These are phyloP conservation scores for Python bivittatus DNA, from an alignment of 2,113 vertebrate genomes.

Conservation along the genomic window DNA sequence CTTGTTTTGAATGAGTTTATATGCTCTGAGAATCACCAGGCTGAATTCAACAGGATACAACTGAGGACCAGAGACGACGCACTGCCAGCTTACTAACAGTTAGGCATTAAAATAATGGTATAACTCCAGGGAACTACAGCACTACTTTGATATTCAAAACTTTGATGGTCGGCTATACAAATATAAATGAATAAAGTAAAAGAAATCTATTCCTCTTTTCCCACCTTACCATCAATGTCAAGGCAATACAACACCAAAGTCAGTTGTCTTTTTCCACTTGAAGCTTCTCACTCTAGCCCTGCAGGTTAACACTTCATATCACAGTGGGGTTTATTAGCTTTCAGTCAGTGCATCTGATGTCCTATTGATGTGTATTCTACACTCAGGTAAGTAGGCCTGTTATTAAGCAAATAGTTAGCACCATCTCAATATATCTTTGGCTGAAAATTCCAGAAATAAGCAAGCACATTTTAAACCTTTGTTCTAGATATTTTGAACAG, in stretches of 20 bases:
- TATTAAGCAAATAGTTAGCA: background rate
- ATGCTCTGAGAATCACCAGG: background rate
- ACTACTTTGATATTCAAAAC: constrained; percentile 27
- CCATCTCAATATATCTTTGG: background rate
- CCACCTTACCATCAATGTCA: constrained; percentile 10
- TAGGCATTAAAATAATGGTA: constrained; percentile 12
- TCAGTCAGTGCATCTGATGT: background rate
- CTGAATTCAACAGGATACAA: background rate
- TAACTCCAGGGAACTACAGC: constrained; percentile 30
- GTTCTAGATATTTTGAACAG: background rate
- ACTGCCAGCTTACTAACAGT: constrained; percentile 5
- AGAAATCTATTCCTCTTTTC: background rate
- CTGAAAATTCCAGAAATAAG: background rate
- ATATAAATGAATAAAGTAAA: constrained; percentile 29
- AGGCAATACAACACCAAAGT: constrained; percentile 12
- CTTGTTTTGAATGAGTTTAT: background rate
- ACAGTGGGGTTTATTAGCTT: constrained; percentile 34
- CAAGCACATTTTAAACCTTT: background rate
- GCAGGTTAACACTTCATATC: constrained; percentile 25
- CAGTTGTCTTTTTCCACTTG: constrained; percentile 19
- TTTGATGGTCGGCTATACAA: constrained; percentile 34
- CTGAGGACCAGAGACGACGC: constrained; percentile 4
- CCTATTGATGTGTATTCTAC: constrained; percentile 9
- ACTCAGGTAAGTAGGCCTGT: constrained; percentile 1
- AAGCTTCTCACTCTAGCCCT: background rate